Conservation (phyloP, 2,797 vertebrate genomes). For the Melopsittacus undulatus region DNA sequence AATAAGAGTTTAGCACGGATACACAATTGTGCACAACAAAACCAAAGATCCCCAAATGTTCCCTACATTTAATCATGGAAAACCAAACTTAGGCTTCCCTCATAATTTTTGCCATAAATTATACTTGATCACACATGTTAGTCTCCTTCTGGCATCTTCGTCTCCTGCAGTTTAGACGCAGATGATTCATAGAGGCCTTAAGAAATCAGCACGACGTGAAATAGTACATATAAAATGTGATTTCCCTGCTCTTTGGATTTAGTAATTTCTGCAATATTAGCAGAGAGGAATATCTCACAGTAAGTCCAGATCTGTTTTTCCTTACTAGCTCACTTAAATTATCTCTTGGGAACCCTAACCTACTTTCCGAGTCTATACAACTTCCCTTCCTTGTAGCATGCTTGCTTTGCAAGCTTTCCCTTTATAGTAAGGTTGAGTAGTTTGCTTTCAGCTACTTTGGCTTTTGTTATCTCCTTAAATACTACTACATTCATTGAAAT, state of each 20-base stretch:
- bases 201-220: not conserved
- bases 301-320: slow-evolving; percentile 15
- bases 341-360: slow-evolving; percentile 50
- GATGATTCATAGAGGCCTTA: not conserved
- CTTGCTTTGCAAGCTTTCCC: slow-evolving; percentile 25
- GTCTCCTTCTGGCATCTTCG: not conserved
- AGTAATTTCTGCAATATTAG: slow-evolving; percentile 20
- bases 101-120: not conserved
- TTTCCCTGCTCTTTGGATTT: not conserved
- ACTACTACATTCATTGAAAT: slow-evolving; percentile 23
- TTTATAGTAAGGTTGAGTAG: slow-evolving; percentile 10
- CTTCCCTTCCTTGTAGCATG: not conserved
- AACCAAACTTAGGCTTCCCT: not conserved
- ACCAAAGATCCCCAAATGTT: not conserved
- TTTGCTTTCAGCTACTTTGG: slow-evolving; percentile 14
- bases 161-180: not conserved
- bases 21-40: not conserved
- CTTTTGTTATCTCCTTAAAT: slow-evolving; percentile 29
- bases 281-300: not conserved
- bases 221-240: not conserved
- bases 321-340: slow-evolving; percentile 30
- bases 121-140: not conserved
- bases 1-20: not conserved
- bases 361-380: slow-evolving; percentile 38
- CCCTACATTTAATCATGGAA: not conserved